phyloP scores from a whole-genome alignment of 2,797 vertebrate genomes.

The Megaceryle alcyon region DNA sequence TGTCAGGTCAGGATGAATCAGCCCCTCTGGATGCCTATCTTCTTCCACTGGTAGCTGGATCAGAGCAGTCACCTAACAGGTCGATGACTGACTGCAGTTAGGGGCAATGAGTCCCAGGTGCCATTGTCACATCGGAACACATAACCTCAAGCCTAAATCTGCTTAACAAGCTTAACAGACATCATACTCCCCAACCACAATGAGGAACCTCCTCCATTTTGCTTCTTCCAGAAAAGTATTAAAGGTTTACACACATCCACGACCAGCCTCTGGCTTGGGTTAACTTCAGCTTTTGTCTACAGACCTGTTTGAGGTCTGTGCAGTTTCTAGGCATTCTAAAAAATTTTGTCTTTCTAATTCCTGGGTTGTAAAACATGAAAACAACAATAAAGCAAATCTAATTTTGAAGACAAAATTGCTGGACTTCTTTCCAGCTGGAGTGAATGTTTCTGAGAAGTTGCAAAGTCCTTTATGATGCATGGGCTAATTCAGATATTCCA shows the following conservation, averaged over 20 bases:
- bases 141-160: constrained; percentile 39
- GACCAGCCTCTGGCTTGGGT: background rate
- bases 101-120: background rate
- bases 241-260: background rate
- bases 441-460: background rate
- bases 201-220: background rate
- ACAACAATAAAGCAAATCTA: background rate
- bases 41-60: background rate
- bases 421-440: background rate
- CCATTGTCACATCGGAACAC: constrained; percentile 16
- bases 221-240: background rate
- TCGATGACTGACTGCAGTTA: background rate
- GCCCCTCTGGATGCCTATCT: constrained; percentile 35
- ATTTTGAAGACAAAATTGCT: background rate
- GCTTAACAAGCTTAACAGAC: constrained; percentile 39
- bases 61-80: background rate
- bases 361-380: background rate
- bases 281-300: background rate
- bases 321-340: background rate
- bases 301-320: background rate
- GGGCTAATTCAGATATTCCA: background rate
- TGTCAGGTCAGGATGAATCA: constrained; percentile 69
- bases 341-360: background rate
- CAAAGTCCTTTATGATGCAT: background rate
- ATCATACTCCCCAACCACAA: background rate